These are phyloP conservation scores for Cyprinodon variegatus DNA, from an alignment of 2,113 vertebrate species.

Conservation along the genomic window DNA sequence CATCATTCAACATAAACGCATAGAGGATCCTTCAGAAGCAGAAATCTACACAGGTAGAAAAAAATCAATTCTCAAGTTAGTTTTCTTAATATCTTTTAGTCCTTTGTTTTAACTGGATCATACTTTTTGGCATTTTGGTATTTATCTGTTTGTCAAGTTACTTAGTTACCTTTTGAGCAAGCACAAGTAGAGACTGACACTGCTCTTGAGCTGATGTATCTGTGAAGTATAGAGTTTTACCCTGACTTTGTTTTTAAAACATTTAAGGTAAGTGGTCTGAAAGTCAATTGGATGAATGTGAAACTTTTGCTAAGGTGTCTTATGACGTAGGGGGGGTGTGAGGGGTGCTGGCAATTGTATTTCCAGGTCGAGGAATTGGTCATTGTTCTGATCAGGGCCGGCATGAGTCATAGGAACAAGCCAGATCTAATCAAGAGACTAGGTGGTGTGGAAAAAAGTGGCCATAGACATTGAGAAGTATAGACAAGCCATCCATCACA, in stretches of 20 bases:
- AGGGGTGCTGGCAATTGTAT: constrained; percentile 52
- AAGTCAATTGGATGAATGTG: constrained; percentile 23
- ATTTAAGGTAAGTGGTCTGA: neutral
- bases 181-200: neutral
- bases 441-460: constrained; percentile 64
- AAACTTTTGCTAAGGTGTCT: constrained; percentile 23
- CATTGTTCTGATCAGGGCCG: constrained; percentile 36
- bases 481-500: constrained; percentile 71
- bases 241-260: neutral
- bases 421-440: constrained; percentile 71
- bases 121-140: neutral
- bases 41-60: constrained; percentile 93
- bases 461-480: constrained; percentile 62
- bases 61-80: neutral
- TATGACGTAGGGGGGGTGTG: constrained; percentile 49
- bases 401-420: constrained; percentile 72
- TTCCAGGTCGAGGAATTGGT: constrained; percentile 40
- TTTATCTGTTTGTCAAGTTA: neutral
- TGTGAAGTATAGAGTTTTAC: neutral
- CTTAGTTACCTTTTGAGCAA: neutral
- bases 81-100: neutral
- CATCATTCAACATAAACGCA: constrained; percentile 94
- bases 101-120: no score
- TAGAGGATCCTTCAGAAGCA: constrained; percentile 93
- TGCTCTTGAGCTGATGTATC: neutral